These are phyloP conservation scores for Trachelus tabidus DNA, from an alignment of 2,888 invertebrate genomes.

Conservation along the genomic window DNA sequence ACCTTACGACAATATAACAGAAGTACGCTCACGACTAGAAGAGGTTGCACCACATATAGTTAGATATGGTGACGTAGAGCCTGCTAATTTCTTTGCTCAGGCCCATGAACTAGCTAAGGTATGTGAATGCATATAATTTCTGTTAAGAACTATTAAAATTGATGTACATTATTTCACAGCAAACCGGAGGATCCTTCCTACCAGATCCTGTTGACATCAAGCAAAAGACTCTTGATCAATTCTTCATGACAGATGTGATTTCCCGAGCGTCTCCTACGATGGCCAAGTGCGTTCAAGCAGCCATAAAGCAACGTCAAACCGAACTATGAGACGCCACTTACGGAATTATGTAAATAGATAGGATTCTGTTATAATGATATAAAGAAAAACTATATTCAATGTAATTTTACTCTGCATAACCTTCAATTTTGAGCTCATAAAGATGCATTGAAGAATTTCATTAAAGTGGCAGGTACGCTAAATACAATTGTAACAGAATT, in stretches of 20 bases:
- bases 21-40: constrained; percentile 83
- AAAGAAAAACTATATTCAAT: constrained; percentile 12
- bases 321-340: constrained; percentile 12
- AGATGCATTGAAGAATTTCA: not conserved
- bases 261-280: constrained; percentile 97
- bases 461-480: not conserved
- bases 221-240: constrained; percentile 83
- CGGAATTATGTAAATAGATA: constrained; percentile 38
- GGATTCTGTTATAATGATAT: constrained; percentile 39
- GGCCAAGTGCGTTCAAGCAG: constrained; percentile 97
- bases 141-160: not conserved
- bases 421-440: not conserved
- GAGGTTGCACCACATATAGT: constrained; percentile 91
- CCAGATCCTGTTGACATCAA: constrained; percentile 73
- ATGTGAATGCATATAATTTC: constrained; percentile 30
- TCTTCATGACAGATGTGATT: constrained; percentile 96
- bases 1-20: constrained; percentile 88
- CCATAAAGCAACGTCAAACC: constrained; percentile 73
- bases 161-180: constrained; percentile 28
- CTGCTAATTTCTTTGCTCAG: constrained; percentile 85
- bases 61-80: constrained; percentile 85
- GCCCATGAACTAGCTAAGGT: constrained; percentile 80
- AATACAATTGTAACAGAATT: constrained; percentile 39
- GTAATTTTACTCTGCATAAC: not conserved
- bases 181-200: constrained; percentile 42